phyloP scores from a whole-genome alignment of 2,113 vertebrate genomes.

The Cinclus mexicanus region DNA sequence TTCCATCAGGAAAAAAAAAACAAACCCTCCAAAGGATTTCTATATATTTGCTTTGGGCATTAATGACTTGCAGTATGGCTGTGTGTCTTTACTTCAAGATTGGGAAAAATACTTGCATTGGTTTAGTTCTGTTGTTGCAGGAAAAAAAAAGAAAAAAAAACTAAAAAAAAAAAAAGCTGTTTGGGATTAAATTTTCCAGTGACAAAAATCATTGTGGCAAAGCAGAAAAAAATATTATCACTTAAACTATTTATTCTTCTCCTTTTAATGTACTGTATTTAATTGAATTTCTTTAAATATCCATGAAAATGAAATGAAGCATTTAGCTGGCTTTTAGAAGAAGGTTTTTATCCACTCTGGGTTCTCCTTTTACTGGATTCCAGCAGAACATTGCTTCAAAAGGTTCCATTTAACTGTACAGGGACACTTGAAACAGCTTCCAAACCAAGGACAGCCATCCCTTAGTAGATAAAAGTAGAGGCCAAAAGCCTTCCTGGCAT shows the following conservation, averaged over 20 bases:
- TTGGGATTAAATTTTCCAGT: not conserved
- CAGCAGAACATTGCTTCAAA: constrained; percentile 2
- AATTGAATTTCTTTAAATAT: not conserved
- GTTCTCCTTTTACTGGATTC: not conserved
- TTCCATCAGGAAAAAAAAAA: not conserved
- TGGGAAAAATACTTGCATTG: not conserved
- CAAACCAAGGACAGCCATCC: not conserved
- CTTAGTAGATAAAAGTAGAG: not conserved
- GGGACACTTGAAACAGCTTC: not conserved
- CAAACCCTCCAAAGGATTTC: not conserved
- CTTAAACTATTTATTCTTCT: not conserved
- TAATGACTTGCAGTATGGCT: not conserved
- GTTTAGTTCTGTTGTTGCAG: not conserved
- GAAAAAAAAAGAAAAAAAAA: too few relatives aligned
- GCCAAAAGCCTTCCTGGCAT: constrained; percentile 5
- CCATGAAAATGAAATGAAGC: not conserved
- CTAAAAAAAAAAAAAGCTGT: too few relatives aligned
- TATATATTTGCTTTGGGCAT: not conserved
- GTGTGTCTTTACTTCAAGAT: not conserved
- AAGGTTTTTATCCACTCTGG: not conserved
- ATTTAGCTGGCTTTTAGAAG: not conserved
- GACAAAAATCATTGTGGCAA: not conserved
- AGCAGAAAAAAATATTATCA: not conserved
- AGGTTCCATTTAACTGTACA: not conserved
- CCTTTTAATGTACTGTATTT: not conserved